Evolutionary conservation across 2,797 vertebrate species (phyloP), one percentile per base, ranked within the genome.

Genomic region (Pseudopleuronectes americanus): DNA sequence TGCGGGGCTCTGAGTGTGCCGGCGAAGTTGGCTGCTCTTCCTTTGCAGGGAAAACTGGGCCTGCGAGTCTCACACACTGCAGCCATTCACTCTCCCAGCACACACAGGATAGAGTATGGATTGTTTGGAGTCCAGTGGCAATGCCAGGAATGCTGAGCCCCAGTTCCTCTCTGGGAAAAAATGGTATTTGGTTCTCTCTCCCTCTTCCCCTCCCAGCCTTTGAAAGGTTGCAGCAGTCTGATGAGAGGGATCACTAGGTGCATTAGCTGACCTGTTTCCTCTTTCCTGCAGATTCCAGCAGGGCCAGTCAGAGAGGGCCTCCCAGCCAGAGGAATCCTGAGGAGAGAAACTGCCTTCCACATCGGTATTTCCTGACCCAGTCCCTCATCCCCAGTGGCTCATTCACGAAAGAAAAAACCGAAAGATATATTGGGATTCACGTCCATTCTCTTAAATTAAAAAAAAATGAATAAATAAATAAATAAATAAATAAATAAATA

Each of bases 101-200:
- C 84, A 89, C 83, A 90, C 87, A 84, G 86, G 83, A 93, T 92
- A 93, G 72, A 91, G 89, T 90, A 87, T 51, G 84, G 85, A 93
- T 92, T 91, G 90, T 93, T 90, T 84, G 77, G 75, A 83, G 70
- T 87, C 76, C 66, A 43, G 83, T 80, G 87, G 89, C 84, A 88
- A 89, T 92, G 90, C 87, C 87, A 90, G 87, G 90, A 94, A 92
- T 93, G 89, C 83, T 87, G 79, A 87, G 82, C 74, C 77, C 78
- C 63, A 87, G 88, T 90, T 92, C 87, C 84, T 92, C 82, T 82
- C 68, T 88, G 89, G 86, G 90, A 87, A 80, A 83, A 86, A 83
- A 66, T 33, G 76, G 68, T 82, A 83, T 86, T 86, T 74, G 76
- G 71, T 78, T 76, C 43, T 45, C 43, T 45, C 43, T 45, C 43